Evolutionary conservation across 1,140 invertebrate genomes (phyloP).

Genomic region (Anadara kagoshimensis): DNA sequence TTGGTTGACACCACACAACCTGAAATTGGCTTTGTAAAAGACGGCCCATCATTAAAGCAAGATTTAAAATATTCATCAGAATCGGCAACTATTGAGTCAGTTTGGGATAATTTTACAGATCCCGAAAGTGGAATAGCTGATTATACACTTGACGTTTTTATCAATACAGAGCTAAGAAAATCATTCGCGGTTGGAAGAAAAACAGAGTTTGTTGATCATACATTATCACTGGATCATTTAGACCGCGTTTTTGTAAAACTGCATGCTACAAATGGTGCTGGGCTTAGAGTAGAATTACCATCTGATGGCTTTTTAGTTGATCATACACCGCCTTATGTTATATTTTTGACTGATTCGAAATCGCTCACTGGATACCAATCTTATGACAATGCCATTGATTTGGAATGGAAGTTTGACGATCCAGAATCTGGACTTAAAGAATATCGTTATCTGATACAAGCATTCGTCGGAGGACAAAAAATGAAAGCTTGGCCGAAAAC

Average conservation of each 20-base stretch:
- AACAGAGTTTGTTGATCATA: slow-evolving; percentile 37
- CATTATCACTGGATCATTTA: slow-evolving; percentile 38
- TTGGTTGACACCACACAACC: slow-evolving; percentile 48
- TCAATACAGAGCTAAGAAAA: slow-evolving; percentile 31
- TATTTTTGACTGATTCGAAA: slow-evolving; percentile 20
- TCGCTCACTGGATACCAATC: too few species aligned
- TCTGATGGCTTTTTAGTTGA: slow-evolving; percentile 49
- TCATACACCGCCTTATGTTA: slow-evolving; percentile 40
- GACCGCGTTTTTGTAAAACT: slow-evolving; percentile 35
- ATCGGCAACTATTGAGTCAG: slow-evolving; percentile 28
- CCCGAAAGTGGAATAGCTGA: slow-evolving; percentile 46
- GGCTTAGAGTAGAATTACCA: not conserved
- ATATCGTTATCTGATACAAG: slow-evolving; percentile 40
- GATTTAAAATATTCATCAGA: slow-evolving; percentile 49
- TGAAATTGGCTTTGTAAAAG: slow-evolving; percentile 27
- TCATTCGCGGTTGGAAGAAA: slow-evolving; percentile 19
- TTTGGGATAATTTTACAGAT: slow-evolving; percentile 45
- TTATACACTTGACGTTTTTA: slow-evolving; percentile 37
- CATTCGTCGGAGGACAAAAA: slow-evolving; percentile 30
- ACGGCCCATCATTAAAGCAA: slow-evolving; percentile 29
- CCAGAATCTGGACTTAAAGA: slow-evolving; percentile 43
- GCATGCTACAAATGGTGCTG: slow-evolving; percentile 43
- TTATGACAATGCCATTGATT: slow-evolving; percentile 15
- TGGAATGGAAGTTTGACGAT: slow-evolving; percentile 45
- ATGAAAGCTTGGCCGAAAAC: slow-evolving; percentile 30